phyloP scores from a whole-genome alignment of 2,113 vertebrate genomes.

The Gopherus evgoodei region DNA sequence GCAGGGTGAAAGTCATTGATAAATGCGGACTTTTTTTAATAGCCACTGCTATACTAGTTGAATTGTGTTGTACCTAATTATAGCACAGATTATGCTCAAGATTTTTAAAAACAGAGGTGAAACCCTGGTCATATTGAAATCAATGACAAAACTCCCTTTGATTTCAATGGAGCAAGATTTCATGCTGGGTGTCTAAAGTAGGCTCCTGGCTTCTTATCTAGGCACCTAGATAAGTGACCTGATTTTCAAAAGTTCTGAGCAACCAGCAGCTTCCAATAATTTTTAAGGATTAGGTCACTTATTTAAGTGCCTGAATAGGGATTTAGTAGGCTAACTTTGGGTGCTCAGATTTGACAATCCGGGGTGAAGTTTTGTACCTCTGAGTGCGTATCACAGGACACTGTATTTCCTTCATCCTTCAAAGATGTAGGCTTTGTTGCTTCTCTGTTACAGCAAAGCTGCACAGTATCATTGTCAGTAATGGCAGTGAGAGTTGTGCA shows the following conservation, averaged over 20 bases:
- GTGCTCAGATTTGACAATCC: background rate
- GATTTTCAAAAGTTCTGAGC: background rate
- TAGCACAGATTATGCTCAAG: background rate
- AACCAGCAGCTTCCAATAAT: background rate
- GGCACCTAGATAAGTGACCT: rapidly evolving
- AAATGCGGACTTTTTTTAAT: background rate
- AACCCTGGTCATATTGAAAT: background rate
- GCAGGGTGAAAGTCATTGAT: background rate
- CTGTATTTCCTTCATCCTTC: background rate
- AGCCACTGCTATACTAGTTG: background rate
- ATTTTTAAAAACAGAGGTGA: background rate
- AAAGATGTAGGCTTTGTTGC: background rate
- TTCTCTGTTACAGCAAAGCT: background rate
- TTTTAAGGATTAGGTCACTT: background rate
- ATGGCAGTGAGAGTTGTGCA: background rate
- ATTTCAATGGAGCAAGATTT: rapidly evolving
- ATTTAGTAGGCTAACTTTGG: background rate
- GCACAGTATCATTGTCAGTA: background rate
- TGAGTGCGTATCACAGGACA: background rate
- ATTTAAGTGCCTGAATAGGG: background rate
- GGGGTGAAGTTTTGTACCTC: background rate
- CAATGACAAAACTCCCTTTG: background rate
- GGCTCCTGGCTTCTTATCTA: background rate
- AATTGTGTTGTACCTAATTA: background rate
- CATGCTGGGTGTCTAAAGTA: background rate